These are phyloP conservation scores for Molossus alvarezi DNA, from an alignment of 2,797 vertebrate genomes.

Conservation along the genomic window DNA sequence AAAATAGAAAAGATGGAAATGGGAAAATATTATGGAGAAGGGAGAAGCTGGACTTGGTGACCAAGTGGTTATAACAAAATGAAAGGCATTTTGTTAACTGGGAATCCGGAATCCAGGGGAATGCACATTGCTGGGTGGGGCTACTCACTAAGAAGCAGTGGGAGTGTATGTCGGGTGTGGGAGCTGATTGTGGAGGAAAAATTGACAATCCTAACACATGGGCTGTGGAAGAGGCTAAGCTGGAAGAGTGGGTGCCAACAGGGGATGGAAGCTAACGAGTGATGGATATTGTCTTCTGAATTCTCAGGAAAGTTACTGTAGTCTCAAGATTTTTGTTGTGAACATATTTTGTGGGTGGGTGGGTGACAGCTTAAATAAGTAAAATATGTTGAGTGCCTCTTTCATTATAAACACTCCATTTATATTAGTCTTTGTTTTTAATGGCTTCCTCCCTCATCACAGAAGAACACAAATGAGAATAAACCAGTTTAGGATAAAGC, in stretches of 20 bases:
- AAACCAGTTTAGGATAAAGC: not conserved
- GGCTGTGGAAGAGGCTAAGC: not conserved
- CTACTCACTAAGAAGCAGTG: not conserved
- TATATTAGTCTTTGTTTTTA: not conserved
- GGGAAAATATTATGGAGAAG: not conserved
- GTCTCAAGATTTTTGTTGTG: not conserved
- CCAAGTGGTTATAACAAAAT: conserved; percentile 7
- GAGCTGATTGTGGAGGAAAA: not conserved
- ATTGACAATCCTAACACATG: not conserved
- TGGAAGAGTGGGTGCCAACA: not conserved
- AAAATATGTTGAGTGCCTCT: not conserved
- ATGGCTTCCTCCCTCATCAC: not conserved
- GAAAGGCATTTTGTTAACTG: not conserved
- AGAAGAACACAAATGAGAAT: not conserved
- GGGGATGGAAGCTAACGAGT: not conserved
- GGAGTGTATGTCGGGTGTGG: no score
- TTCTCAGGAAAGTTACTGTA: not conserved
- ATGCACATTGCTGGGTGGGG: rapidly evolving
- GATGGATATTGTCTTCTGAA: not conserved
- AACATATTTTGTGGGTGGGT: not conserved
- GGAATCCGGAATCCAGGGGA: not conserved
- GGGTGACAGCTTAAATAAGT: not conserved
- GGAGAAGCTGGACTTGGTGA: not conserved
- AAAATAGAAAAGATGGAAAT: not conserved
- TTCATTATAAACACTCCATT: not conserved